Percentiles rank a stretch among this genome's conserved stretches.
Conservation (phyloP, 2,888 invertebrate genomes). For the Lacanobia oleracea region DNA sequence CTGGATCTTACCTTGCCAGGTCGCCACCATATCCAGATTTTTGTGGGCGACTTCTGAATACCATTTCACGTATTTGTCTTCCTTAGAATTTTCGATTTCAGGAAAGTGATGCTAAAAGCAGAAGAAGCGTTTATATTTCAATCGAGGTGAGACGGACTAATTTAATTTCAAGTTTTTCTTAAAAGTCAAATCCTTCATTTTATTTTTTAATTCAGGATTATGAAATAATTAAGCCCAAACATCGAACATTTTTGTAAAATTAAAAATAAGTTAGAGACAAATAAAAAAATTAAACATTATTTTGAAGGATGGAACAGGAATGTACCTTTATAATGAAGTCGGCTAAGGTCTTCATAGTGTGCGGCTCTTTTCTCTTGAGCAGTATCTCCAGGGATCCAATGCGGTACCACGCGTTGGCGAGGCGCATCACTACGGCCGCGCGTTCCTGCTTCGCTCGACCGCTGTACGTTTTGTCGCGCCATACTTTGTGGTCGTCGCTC, state of each 20-base stretch:
- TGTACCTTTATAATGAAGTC: constrained; percentile 87
- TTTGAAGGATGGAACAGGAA: no score
- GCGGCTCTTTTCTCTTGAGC: constrained; percentile 84
- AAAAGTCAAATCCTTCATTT: no score
- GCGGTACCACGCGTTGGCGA: constrained; percentile 91
- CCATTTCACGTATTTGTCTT: constrained; percentile 85
- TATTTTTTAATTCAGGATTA: no score
- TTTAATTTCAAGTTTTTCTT: no score
- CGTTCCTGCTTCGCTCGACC: constrained; percentile 89
- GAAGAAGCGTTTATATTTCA: background rate
- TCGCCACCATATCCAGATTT: constrained; percentile 91
- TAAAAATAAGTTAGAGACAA: no score
- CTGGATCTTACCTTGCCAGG: constrained; percentile 88
- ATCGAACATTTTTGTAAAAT: no score
- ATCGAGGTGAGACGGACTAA: no score
- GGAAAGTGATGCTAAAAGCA: constrained; percentile 82
- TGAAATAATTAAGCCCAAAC: no score
- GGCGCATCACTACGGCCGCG: constrained; percentile 90
- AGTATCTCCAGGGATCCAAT: constrained; percentile 92
- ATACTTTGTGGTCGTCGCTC: constrained; percentile 90
- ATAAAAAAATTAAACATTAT: no score
- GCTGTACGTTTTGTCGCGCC: constrained; percentile 91
- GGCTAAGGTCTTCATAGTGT: constrained; percentile 85
- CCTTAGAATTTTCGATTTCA: constrained; percentile 70
- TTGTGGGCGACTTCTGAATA: constrained; percentile 89